Base-by-base conservation (phyloP, 2,888 invertebrate species). In the Cetonia aurata region DNA sequence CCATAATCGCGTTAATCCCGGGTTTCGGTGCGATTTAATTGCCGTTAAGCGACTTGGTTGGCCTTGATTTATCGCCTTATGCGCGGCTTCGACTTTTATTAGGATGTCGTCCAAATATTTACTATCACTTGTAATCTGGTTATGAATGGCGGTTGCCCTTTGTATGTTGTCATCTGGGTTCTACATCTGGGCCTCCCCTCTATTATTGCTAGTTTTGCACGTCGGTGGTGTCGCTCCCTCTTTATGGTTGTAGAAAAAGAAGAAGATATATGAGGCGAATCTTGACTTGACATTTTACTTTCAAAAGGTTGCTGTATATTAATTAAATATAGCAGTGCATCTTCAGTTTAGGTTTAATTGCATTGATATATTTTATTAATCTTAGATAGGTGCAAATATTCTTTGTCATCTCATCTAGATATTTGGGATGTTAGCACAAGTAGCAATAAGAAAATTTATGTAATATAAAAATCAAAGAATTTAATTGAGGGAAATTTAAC, bases 1-100 rank as follows among this genome's bases (percentile, higher is more conserved):
- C 74, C 70, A 74, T 80, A 80, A 80, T 79, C 77, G 75, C 73
- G 77, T 78, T 79, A 78, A 78, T 78, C 77, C 75, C 72, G 74
- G 74, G 78, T 41, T 59, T 46, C 37, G 77, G 77, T 75, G 73
- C 73, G 70, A 69, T 75, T 77, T 80, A 80, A 80, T 80, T 79
- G 79, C 77, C 73, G 78, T 76, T 78, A 80, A 80, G 75, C 76
- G 77, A 77, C 77, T 77, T 75, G 72, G 74, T 76, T 75, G 73
- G 73, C 74, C 71, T 75, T 77, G 76, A 77, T 77, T 77, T 77
- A 77, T 76, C 70, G 72, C 72, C 71, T 69, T 65, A 50, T 65
- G 52, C 50, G 52, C 37, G 25, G 37, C 62, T 52, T 41, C 77
- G 79, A 79, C 79, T 75, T 78, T 79, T 79, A 79, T 79, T 79